Evolutionary conservation across 2,888 invertebrate genomes (phyloP).

Genomic region (Sussaba pulchella): DNA sequence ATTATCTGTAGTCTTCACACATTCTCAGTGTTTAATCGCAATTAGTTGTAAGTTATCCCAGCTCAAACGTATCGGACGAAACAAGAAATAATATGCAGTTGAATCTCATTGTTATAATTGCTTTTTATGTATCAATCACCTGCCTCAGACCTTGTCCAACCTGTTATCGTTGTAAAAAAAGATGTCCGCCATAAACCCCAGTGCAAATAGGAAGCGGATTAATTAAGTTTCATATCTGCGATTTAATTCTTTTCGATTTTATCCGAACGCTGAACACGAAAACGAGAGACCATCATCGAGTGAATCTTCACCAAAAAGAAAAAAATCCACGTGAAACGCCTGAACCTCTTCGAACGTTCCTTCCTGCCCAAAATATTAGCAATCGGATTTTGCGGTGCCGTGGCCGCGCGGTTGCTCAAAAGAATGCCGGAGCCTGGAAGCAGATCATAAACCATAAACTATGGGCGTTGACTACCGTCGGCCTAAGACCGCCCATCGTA

Average conservation of each 20-base stretch:
- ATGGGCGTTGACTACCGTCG: constrained; percentile 78
- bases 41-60: too few relatives aligned
- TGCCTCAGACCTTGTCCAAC: too few relatives aligned
- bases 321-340: constrained; percentile 27
- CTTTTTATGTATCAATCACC: too few relatives aligned
- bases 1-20: too few relatives aligned
- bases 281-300: constrained; percentile 26
- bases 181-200: background rate
- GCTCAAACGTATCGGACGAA: too few relatives aligned
- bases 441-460: constrained; percentile 69
- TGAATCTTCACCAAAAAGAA: constrained; percentile 33
- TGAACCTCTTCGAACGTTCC: constrained; percentile 55
- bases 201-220: background rate
- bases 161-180: background rate
- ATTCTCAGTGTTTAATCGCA: too few relatives aligned
- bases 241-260: constrained; percentile 3
- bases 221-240: constrained; percentile 4
- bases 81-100: too few relatives aligned
- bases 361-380: constrained; percentile 44
- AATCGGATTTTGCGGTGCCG: constrained; percentile 52
- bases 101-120: too few relatives aligned
- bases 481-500: constrained; percentile 79
- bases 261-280: constrained; percentile 1
- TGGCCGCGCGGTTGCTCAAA: constrained; percentile 52
- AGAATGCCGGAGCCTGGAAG: constrained; percentile 49